Conservation (phyloP, 2,113 vertebrate genomes). For the Sigmodon hispidus region DNA sequence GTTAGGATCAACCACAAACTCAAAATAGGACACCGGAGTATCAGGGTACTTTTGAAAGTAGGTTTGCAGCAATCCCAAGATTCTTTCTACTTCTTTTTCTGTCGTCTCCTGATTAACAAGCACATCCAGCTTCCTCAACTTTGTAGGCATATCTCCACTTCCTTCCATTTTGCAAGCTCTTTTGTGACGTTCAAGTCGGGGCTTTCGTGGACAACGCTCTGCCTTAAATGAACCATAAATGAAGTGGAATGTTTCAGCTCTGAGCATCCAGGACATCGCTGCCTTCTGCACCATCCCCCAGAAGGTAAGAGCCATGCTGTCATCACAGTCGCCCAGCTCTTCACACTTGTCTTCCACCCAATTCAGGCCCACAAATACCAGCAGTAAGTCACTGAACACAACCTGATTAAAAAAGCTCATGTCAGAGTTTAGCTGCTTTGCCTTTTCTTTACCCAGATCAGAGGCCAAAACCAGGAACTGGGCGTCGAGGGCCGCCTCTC, state of each 20-base stretch:
- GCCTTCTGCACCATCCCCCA: slow-evolving; percentile 58
- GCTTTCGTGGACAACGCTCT: slow-evolving; percentile 89
- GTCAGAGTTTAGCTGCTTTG: slow-evolving; percentile 90
- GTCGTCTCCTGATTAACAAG: slow-evolving; percentile 93
- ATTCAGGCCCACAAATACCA: slow-evolving; percentile 94
- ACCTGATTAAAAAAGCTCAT: slow-evolving; percentile 90
- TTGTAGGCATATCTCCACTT: slow-evolving; percentile 90
- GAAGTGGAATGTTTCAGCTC: slow-evolving; percentile 92
- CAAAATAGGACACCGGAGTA: slow-evolving; percentile 93
- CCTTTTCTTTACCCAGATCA: slow-evolving; percentile 95
- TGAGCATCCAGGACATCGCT: slow-evolving; percentile 50
- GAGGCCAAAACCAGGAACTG: slow-evolving; percentile 95
- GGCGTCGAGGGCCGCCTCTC: slow-evolving; percentile 94
- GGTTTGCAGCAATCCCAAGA: slow-evolving; percentile 89
- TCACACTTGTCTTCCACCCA: slow-evolving; percentile 87
- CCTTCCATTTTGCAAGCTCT: slow-evolving; percentile 84
- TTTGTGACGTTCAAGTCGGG: slow-evolving; percentile 87
- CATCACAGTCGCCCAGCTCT: slow-evolving; percentile 77
- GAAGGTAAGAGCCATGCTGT: slow-evolving; percentile 63
- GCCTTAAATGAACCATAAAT: slow-evolving; percentile 92
- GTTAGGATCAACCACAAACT: slow-evolving; percentile 95
- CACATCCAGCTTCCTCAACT: slow-evolving; percentile 93
- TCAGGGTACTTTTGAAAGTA: slow-evolving; percentile 89
- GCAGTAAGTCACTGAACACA: slow-evolving; percentile 90
- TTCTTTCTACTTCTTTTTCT: slow-evolving; percentile 96